phyloP scores from a whole-genome alignment of 1,140 invertebrate genomes.

The Saccostrea glomerata region DNA sequence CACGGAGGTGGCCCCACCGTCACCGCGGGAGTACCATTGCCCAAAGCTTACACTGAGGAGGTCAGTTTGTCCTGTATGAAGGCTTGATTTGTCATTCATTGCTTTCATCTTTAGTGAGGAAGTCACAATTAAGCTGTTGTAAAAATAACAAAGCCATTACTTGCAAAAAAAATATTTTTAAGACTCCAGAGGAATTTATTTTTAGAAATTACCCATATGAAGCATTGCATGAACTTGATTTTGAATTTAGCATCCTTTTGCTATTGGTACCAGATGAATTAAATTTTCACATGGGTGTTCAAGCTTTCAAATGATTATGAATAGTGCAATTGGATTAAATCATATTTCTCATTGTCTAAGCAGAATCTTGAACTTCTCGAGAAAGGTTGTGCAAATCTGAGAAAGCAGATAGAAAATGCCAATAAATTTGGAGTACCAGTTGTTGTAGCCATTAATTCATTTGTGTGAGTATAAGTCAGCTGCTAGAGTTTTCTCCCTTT shows the following conservation, averaged over 20 bases:
- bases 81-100: not conserved
- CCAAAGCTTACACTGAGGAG: constrained; percentile 89
- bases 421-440: constrained; percentile 94
- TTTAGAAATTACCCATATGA: too few relatives aligned
- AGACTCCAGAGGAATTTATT: too few relatives aligned
- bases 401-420: constrained; percentile 97
- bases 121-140: too few relatives aligned
- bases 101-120: too few relatives aligned
- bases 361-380: constrained; percentile 93
- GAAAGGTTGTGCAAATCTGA: constrained; percentile 93
- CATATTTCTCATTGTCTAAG: not conserved
- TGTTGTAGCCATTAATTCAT: constrained; percentile 95
- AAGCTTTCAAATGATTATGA: too few relatives aligned
- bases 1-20: constrained; percentile 97
- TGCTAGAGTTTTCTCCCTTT: not conserved
- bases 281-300: too few relatives aligned
- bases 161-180: too few relatives aligned
- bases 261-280: too few relatives aligned
- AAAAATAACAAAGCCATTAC: too few relatives aligned
- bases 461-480: constrained; percentile 83
- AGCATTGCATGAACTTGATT: too few relatives aligned
- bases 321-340: not conserved
- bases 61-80: constrained; percentile 57
- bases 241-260: too few relatives aligned
- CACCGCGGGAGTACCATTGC: constrained; percentile 89